Percentiles rank a stretch among this genome's conserved stretches.
phyloP scores from a whole-genome alignment of 2,797 vertebrate species.

The Sebastes iracundus region DNA sequence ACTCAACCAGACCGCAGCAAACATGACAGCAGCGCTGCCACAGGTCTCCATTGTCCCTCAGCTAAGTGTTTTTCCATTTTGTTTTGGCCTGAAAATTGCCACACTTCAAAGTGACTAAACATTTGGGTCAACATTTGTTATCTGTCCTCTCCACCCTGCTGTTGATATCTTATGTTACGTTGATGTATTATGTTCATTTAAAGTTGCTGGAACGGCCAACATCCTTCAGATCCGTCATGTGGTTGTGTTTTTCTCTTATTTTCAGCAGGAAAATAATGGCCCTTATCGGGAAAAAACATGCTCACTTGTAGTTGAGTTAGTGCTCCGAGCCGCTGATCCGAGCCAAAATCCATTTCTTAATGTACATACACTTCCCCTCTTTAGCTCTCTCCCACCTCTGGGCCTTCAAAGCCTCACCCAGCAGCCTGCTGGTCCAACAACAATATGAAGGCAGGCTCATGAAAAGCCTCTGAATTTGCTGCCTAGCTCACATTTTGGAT shows the following conservation, averaged over 20 bases:
- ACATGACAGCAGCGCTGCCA: constrained; percentile 31
- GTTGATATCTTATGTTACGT: constrained; percentile 46
- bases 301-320: constrained; percentile 36
- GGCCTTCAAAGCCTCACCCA: constrained; percentile 31
- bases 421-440: constrained; percentile 29
- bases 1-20: constrained; percentile 40
- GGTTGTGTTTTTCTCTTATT: constrained; percentile 37
- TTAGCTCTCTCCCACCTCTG: constrained; percentile 22
- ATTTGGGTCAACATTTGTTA: constrained; percentile 55
- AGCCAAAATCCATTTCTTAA: constrained; percentile 63
- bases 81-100: constrained; percentile 31
- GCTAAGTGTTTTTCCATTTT: constrained; percentile 42
- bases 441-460: constrained; percentile 25
- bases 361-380: constrained; percentile 52
- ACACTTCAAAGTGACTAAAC: constrained; percentile 54
- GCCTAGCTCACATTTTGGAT: background rate
- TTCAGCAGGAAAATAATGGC: constrained; percentile 42
- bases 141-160: constrained; percentile 29
- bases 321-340: background rate
- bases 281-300: constrained; percentile 68
- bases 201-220: constrained; percentile 23
- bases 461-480: background rate
- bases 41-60: constrained; percentile 25
- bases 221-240: constrained; percentile 36
- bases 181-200: constrained; percentile 43